phyloP scores from a whole-genome alignment of 1,140 invertebrate genomes.

The Augochlora pura region DNA sequence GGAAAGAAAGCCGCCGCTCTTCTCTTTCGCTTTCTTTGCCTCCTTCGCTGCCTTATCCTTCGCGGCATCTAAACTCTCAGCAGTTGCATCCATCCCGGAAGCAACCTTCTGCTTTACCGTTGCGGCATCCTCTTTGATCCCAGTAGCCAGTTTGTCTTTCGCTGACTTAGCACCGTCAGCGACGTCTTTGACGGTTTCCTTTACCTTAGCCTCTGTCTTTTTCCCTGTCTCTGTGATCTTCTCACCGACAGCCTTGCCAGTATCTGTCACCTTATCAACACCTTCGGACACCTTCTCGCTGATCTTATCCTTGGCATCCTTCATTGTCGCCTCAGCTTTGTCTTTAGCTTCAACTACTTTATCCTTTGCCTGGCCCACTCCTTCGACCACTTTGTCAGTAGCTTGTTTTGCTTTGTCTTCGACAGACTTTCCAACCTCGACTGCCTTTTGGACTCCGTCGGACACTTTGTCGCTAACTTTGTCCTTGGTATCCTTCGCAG shows the following conservation, averaged over 20 bases:
- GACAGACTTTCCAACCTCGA: neutral
- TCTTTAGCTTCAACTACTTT: slow-evolving; percentile 11
- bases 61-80: neutral
- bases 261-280: slow-evolving; percentile 2
- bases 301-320: slow-evolving; percentile 37
- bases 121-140: slow-evolving; percentile 14
- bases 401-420: slow-evolving; percentile 10
- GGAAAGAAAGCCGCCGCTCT: slow-evolving; percentile 56
- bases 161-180: slow-evolving; percentile 42
- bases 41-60: slow-evolving; percentile 42
- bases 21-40: slow-evolving; percentile 61
- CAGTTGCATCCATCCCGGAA: slow-evolving; percentile 11
- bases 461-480: slow-evolving; percentile 18
- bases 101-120: slow-evolving; percentile 31
- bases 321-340: slow-evolving; percentile 20
- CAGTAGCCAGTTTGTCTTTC: slow-evolving; percentile 39
- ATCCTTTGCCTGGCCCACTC: slow-evolving; percentile 11
- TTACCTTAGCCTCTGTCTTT: slow-evolving; percentile 46
- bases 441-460: neutral
- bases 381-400: slow-evolving; percentile 21
- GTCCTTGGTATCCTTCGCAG: slow-evolving; percentile 37
- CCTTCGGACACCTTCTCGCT: neutral
- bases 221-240: slow-evolving; percentile 42
- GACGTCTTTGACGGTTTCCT: slow-evolving; percentile 45
- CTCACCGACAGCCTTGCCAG: slow-evolving; percentile 24